Evolutionary conservation across 2,113 vertebrate genomes (phyloP).

Genomic region (Acinonyx jubatus): DNA sequence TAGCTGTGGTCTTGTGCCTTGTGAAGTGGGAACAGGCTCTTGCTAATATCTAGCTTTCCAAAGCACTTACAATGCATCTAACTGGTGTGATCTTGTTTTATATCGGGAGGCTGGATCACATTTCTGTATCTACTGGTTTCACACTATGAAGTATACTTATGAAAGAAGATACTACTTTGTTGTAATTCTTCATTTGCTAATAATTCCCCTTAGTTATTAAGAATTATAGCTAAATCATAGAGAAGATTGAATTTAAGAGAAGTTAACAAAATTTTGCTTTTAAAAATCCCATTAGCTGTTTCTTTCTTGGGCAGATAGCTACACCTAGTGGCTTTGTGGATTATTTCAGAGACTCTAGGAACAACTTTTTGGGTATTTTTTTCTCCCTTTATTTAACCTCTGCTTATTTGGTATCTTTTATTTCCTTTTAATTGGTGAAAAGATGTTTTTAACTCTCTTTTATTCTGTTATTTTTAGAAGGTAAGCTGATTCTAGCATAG

Average conservation of each 20-base stretch:
- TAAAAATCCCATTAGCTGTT: not conserved
- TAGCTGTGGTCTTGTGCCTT: not conserved
- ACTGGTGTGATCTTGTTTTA: not conserved
- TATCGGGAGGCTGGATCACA: not conserved
- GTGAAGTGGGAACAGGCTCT: not conserved
- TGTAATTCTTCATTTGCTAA: not conserved
- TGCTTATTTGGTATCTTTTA: slow-evolving; percentile 8
- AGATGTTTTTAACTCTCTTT: not conserved
- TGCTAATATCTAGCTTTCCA: not conserved
- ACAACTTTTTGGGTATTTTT: not conserved
- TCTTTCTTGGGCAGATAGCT: slow-evolving; percentile 80
- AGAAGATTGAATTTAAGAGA: slow-evolving; percentile 16
- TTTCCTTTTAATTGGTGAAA: slow-evolving; percentile 11
- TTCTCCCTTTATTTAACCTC: not conserved
- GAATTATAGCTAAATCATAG: slow-evolving; percentile 32
- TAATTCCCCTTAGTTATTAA: not conserved
- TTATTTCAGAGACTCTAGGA: slow-evolving; percentile 64
- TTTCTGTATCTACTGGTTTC: not conserved
- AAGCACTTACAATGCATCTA: not conserved
- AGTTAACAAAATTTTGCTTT: not conserved
- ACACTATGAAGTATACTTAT: not conserved
- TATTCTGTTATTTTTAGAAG: slow-evolving; percentile 30
- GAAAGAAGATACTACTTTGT: not conserved
- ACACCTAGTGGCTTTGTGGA: slow-evolving; percentile 83
- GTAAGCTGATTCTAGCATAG: not conserved